These are phyloP conservation scores for Cossypha niveicapilla DNA, from an alignment of 2,797 vertebrate species.

Conservation along the genomic window DNA sequence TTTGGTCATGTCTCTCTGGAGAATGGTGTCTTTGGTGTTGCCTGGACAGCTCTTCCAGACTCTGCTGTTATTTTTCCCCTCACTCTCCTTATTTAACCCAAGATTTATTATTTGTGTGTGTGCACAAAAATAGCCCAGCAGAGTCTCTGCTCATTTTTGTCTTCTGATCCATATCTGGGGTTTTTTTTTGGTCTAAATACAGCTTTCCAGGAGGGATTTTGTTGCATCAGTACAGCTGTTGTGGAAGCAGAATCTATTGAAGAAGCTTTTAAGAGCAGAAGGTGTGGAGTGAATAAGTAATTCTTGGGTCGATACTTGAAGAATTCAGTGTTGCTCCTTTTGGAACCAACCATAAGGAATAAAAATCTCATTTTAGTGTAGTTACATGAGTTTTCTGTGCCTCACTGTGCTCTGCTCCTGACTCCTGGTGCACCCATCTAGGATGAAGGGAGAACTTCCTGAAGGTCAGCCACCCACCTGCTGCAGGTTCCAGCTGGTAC, in stretches of 20 bases:
- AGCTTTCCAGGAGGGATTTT: conserved; percentile 38
- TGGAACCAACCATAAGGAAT: background rate
- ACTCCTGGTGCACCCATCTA: background rate
- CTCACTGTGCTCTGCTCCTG: background rate
- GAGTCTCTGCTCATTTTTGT: background rate
- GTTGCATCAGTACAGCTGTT: conserved; percentile 47
- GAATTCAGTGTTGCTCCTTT: background rate
- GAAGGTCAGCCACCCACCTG: background rate
- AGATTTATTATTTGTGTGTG: background rate
- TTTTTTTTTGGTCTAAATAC: background rate
- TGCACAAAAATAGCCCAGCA: background rate
- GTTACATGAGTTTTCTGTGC: background rate
- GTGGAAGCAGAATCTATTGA: conserved; percentile 46
- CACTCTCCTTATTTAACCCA: background rate
- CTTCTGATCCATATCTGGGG: background rate
- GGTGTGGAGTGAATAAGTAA: background rate
- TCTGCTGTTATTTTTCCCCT: background rate
- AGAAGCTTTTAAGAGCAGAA: conserved; percentile 45
- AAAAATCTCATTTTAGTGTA: background rate
- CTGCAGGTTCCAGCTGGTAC: background rate
- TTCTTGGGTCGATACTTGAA: background rate
- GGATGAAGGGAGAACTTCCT: background rate
- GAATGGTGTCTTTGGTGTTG: background rate
- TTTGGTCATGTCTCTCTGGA: background rate
- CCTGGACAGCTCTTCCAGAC: background rate